Evolutionary conservation across 1,140 invertebrate genomes (phyloP).

Genomic region (Idris sp.): DNA sequence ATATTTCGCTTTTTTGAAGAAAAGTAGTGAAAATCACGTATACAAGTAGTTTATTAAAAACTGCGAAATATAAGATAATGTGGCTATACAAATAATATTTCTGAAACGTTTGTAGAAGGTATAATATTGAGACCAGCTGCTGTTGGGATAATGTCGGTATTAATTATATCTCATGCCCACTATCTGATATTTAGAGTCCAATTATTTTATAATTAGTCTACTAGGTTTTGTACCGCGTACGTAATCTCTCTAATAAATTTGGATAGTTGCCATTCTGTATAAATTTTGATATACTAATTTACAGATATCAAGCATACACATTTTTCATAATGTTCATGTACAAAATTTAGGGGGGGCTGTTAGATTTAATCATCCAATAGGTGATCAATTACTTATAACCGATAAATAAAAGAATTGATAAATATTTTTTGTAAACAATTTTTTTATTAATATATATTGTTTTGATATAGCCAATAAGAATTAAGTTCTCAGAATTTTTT

Average conservation of each 20-base stretch:
- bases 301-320: conserved; percentile 24
- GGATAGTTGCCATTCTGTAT: conserved; percentile 43
- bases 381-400: too few relatives aligned
- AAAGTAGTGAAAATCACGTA: too few relatives aligned
- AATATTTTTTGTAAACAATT: too few relatives aligned
- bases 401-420: too few relatives aligned
- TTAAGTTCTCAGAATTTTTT: too few relatives aligned
- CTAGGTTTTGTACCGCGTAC: conserved; percentile 41
- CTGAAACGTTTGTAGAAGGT: conserved; percentile 26
- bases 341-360: not conserved
- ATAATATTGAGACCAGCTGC: conserved; percentile 48
- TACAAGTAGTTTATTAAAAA: too few relatives aligned
- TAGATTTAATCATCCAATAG: not conserved
- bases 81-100: conserved; percentile 18
- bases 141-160: conserved; percentile 46
- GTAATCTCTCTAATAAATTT: conserved; percentile 20
- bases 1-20: too few relatives aligned
- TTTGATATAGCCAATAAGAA: too few relatives aligned
- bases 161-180: conserved; percentile 49
- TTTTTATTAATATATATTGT: too few relatives aligned
- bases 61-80: conserved; percentile 16
- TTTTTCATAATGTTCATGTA: conserved; percentile 16
- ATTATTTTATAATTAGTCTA: conserved; percentile 55
- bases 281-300: conserved; percentile 29
- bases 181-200: conserved; percentile 52